Evolutionary conservation across 2,113 vertebrate species (phyloP).

Genomic region (Myotis brandtii): DNA sequence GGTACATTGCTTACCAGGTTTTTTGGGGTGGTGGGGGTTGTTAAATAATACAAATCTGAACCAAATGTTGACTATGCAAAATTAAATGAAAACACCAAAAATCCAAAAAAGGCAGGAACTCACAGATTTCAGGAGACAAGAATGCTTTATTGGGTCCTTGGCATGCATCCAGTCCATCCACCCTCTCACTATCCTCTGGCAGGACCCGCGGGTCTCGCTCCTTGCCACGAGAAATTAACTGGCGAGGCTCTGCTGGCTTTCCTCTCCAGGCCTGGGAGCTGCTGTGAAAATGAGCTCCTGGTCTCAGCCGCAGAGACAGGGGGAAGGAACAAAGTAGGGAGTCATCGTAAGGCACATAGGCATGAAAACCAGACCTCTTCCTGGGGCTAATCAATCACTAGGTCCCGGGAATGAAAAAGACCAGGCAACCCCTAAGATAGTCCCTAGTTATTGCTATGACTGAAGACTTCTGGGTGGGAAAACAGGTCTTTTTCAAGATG

Average conservation of each 20-base stretch:
- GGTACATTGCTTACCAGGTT: not conserved
- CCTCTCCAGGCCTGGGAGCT: not conserved
- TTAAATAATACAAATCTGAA: not conserved
- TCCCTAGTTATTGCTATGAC: not conserved
- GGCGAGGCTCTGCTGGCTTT: not conserved
- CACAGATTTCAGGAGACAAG: conserved; percentile 4
- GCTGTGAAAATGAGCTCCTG: not conserved
- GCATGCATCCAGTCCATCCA: not conserved
- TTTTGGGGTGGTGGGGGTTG: accelerated
- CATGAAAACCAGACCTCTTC: not conserved
- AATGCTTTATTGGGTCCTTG: conserved; percentile 63
- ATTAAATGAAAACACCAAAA: not conserved
- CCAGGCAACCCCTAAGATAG: not conserved
- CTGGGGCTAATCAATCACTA: not conserved
- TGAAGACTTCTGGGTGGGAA: not conserved
- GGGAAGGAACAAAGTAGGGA: not conserved
- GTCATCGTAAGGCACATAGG: not conserved
- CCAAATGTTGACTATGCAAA: not conserved
- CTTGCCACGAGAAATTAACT: not conserved
- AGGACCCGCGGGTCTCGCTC: not conserved
- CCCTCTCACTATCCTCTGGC: not conserved
- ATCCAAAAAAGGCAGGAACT: not conserved
- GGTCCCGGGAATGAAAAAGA: not conserved
- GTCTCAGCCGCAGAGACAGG: not conserved
- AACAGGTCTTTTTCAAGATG: not conserved